phyloP scores from a whole-genome alignment of 2,113 vertebrate species.

The Salvator merianae region DNA sequence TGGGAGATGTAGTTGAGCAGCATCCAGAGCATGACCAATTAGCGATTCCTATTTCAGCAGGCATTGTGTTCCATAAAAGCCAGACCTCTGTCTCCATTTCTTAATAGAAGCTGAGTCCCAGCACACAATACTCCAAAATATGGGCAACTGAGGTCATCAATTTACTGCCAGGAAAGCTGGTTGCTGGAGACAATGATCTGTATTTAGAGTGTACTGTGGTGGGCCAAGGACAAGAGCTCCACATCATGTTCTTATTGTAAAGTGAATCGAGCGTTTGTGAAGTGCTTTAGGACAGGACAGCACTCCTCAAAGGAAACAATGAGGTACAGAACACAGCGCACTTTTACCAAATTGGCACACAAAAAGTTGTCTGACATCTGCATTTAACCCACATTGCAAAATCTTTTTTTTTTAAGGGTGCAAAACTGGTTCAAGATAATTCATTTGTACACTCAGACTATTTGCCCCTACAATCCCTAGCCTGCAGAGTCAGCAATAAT shows the following conservation, averaged over 20 bases:
- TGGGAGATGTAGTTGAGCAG: too few species aligned
- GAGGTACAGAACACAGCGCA: not conserved
- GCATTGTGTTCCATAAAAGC: not conserved
- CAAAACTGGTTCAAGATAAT: not conserved
- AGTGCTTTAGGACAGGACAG: not conserved
- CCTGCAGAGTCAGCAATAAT: too few species aligned
- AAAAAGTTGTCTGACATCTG: not conserved
- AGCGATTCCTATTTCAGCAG: too few species aligned
- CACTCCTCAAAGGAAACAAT: not conserved
- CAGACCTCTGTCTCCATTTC: not conserved
- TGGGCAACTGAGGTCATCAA: not conserved
- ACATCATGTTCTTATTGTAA: not conserved
- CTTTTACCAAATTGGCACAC: not conserved
- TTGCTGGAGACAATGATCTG: not conserved
- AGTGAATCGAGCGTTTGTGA: constrained; percentile 10
- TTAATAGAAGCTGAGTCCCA: not conserved
- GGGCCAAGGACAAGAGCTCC: not conserved
- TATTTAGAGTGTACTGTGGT: not conserved
- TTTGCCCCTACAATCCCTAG: not conserved
- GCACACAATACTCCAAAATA: not conserved
- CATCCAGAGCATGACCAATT: too few species aligned
- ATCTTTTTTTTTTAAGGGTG: not conserved
- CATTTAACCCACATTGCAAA: not conserved
- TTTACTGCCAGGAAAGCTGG: not conserved
- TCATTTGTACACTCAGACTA: not conserved